Percentiles rank a stretch among this genome's conserved stretches.
Evolutionary conservation across 1,140 invertebrate species (phyloP).

Genomic region (Drosophila ficusphila): DNA sequence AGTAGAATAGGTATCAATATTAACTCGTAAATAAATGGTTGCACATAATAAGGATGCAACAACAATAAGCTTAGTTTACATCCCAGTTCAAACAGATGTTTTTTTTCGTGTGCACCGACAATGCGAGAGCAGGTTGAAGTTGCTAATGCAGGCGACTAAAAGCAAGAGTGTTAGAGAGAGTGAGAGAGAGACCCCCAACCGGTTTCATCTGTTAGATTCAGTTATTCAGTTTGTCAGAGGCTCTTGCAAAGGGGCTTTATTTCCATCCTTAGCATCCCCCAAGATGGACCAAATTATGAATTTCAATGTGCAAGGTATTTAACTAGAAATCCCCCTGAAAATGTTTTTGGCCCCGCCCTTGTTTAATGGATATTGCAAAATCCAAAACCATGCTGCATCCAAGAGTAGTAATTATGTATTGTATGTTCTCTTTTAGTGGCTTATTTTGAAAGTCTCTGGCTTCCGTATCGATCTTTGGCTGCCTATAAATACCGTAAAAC

Average conservation of each 20-base stretch:
- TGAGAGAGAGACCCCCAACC: background rate
- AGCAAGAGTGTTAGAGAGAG: slow-evolving; percentile 8
- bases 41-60: too few species aligned
- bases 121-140: background rate
- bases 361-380: slow-evolving; percentile 13
- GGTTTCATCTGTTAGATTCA: background rate
- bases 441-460: slow-evolving; percentile 21
- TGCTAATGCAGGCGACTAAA: slow-evolving; percentile 17
- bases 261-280: background rate
- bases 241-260: background rate
- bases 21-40: too few species aligned
- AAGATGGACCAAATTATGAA: background rate
- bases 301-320: background rate
- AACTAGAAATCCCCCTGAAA: too few species aligned
- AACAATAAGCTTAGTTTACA: too few species aligned
- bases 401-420: slow-evolving; percentile 18
- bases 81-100: too few species aligned
- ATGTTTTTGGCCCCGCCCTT: background rate
- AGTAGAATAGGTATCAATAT: too few species aligned
- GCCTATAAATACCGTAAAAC: background rate
- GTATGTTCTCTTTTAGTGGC: slow-evolving; percentile 18
- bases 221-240: background rate
- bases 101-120: background rate
- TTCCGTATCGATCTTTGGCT: slow-evolving; percentile 10
- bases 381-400: slow-evolving; percentile 5